Evolutionary conservation across 1,140 invertebrate genomes (phyloP), one percentile per base, ranked within the genome.

Genomic region (Drosophila takahashii): DNA sequence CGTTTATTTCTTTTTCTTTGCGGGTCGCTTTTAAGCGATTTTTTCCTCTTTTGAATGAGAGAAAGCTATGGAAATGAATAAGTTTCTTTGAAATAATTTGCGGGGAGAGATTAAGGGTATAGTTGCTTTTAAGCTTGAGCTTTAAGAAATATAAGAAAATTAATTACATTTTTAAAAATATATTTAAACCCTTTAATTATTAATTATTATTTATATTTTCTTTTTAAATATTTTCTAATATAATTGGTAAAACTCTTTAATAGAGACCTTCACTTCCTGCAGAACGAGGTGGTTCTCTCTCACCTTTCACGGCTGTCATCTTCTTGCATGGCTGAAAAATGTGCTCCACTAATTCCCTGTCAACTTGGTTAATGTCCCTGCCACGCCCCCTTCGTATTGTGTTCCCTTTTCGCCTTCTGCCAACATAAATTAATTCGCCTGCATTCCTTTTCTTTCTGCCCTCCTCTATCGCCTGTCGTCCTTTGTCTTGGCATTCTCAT

Each of bases 401-500:
- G 62, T 50, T 29, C n/a, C 56, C 56, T 22, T 0, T 15, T 26
- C 41, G 64, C 32, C 41, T 22, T 48, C 51, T 57, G 67, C 42
- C 65, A 67, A 67, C 64, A 70, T 71, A 71, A 71, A 71, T 71
- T 71, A 71, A 71, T 71, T 70, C 67, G 50, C 67, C 26, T 70
- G 67, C 51, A 57, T 71, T 71, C 65, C 66, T 39, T 57, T 22
- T 22, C 22, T n/a, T n/a, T n/a, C n/a, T n/a, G n/a, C n/a, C 1
- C 22, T 22, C 22, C 1, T 32, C 29, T 32, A 0, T 32, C 29
- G 29, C 34, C 10, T 8, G 10, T 16, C 29, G 29, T 8, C 11
- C 27, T 70, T 57, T 70, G 67, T 57, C 52, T 41, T 57, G 50
- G 51, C 48, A 57, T 70, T 71, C 57, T 71, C 67, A 71, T 71